Percentiles rank a stretch among this genome's conserved stretches.
phyloP scores from a whole-genome alignment of 2,797 vertebrate species.

The Xiphorhynchus erythropygius region DNA sequence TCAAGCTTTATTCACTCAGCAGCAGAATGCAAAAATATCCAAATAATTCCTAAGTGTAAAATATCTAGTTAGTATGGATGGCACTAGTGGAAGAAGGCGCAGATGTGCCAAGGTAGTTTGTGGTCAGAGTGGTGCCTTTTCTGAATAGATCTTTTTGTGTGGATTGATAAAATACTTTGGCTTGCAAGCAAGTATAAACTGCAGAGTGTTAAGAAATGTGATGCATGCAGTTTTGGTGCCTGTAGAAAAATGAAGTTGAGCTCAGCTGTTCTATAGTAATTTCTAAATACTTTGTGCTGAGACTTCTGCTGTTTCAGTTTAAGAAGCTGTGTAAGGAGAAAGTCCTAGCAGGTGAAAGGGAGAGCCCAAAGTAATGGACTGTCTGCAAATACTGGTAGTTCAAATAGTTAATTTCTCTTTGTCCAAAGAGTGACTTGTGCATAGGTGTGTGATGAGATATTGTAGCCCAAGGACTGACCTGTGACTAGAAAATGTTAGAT shows the following conservation, averaged over 20 bases:
- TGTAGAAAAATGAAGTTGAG: not conserved
- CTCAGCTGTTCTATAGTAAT: not conserved
- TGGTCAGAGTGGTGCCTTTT: not conserved
- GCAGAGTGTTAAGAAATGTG: not conserved
- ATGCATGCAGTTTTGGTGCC: not conserved
- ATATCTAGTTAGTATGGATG: not conserved
- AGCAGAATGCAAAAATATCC: not conserved
- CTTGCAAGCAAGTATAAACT: not conserved
- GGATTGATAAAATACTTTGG: not conserved
- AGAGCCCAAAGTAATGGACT: not conserved
- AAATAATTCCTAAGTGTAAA: not conserved
- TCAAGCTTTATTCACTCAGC: not conserved
- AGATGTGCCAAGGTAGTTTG: not conserved
- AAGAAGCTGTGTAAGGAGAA: not conserved
- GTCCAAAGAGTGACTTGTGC: fast-evolving
- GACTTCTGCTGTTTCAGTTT: not conserved
- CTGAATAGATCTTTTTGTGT: not conserved
- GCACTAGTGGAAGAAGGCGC: not conserved
- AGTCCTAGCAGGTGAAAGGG: not conserved
- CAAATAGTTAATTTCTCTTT: not conserved
- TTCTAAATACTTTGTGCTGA: not conserved
- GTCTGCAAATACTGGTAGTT: not conserved
- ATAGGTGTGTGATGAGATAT: not conserved
- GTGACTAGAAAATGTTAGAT: not conserved
- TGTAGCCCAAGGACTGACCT: not conserved